Conservation (phyloP, 2,113 vertebrate genomes). For the Sander vitreus region DNA sequence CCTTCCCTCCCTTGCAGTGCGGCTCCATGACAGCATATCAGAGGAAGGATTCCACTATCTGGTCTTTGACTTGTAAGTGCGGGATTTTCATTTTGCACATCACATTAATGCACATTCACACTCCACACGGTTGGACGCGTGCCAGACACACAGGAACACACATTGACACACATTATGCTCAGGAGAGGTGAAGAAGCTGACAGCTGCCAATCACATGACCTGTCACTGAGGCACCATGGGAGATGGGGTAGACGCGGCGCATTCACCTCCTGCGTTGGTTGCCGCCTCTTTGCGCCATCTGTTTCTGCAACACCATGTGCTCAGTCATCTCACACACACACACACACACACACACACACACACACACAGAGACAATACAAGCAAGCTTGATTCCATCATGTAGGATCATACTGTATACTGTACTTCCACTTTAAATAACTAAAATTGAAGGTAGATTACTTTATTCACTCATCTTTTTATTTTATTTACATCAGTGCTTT, state of each 20-base stretch:
- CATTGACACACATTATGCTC: background rate
- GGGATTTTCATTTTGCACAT: background rate
- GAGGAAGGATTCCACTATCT: slow-evolving; percentile 81
- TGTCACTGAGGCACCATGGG: background rate
- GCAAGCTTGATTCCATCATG: background rate
- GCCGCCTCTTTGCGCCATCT: slow-evolving; percentile 16
- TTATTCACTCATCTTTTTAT: background rate
- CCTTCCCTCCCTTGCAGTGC: slow-evolving; percentile 56
- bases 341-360: background rate
- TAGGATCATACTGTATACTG: too few relatives aligned
- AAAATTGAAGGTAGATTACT: background rate
- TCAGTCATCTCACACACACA: background rate
- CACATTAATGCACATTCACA: background rate
- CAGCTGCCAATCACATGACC: slow-evolving; percentile 1
- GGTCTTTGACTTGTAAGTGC: slow-evolving; percentile 79
- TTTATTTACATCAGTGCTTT: background rate
- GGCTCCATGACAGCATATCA: slow-evolving; percentile 81
- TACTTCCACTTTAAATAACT: background rate
- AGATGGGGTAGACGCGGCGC: background rate
- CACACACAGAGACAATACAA: background rate
- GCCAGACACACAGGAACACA: background rate
- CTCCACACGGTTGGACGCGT: background rate
- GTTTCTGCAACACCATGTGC: background rate
- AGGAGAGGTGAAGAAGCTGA: background rate
- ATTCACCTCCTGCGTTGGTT: background rate